A percentile compares a stretch with the other conserved stretches of the same genome.
These are phyloP conservation scores for Syrrhaptes paradoxus DNA, from an alignment of 2,113 vertebrate genomes.

Conservation along the genomic window DNA sequence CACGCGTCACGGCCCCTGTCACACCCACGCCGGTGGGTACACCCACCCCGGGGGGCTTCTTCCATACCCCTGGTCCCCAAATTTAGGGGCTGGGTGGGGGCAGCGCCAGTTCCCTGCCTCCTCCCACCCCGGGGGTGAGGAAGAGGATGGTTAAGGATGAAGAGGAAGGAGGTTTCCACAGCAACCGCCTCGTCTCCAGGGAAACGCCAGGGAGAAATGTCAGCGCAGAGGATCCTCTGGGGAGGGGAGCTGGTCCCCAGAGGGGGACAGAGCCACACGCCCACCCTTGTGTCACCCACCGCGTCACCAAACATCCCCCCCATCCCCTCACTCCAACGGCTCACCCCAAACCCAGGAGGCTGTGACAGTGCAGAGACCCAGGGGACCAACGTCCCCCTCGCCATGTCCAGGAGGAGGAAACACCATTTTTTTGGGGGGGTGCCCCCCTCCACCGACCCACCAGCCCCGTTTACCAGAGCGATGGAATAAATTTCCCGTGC, in stretches of 20 bases:
- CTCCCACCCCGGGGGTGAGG: background rate
- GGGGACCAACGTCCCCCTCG: background rate
- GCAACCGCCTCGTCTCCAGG: constrained; percentile 73
- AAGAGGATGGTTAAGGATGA: constrained; percentile 43
- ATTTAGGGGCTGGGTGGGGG: background rate
- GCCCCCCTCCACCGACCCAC: background rate
- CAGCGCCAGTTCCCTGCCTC: background rate
- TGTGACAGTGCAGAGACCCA: background rate
- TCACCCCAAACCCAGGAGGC: background rate
- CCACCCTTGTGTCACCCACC: background rate
- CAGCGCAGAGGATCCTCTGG: background rate
- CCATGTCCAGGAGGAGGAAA: accelerated
- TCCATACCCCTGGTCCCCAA: background rate
- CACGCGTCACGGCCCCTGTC: constrained; percentile 38
- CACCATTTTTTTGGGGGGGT: background rate
- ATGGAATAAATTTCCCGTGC: constrained; percentile 28
- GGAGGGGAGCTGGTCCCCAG: background rate
- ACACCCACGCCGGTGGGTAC: accelerated
- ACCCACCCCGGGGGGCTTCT: background rate
- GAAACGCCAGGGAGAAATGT: constrained; percentile 51
- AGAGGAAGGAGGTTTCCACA: constrained; percentile 68
- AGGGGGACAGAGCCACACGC: accelerated
- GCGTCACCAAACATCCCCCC: background rate
- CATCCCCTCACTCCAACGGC: background rate
- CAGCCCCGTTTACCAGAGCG: background rate